Base-by-base conservation (phyloP, 2,113 vertebrate genomes). In the Noturus placidus region DNA sequence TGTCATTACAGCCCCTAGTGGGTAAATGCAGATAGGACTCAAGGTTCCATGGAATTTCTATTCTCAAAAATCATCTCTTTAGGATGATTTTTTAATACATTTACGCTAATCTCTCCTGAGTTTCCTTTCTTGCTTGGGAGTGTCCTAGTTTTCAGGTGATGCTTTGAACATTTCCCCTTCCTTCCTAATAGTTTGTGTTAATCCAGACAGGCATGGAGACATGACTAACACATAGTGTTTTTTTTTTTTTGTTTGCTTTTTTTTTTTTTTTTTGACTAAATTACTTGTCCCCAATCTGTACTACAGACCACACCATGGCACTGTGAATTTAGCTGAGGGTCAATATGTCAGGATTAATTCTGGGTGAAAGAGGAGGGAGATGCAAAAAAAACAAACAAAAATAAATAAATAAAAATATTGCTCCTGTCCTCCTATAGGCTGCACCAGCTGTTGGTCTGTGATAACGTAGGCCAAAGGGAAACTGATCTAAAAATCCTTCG, bases 271-370 rank as follows among this genome's bases (percentile, higher is more conserved):
- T 69, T 69, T 27, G n/a, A 56, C 33, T 20, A 59, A 82, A 46
- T 84, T 81, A 82, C n/a, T 67, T 84, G 57, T n/a, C 14, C 13
- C 61, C 27, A 61, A 81, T 88, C 67, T 67, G 70, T 65, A 35
- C 65, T 50, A 33, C 46, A 87, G 76, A 76, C 70, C n/a, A 67
- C 76, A 88, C 65, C 50, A 61, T 11, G 52, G 56, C 33, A 72
- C 50, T 76, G 74, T 56, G 87, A 89, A 86, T 90, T 86, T 85
- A 83, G 67, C 69, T 54, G 74, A 86, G 87, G 89, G 83, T 89
- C 82, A 87, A 61, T 72, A 85, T 90, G 85, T 87, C 85, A 85
- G 85, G 87, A 82, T 90, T 90, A 87, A 90, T 88, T 78, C 42
- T 77, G 20, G 22, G 67, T 76, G 50, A 72, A 57, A 65, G 54